These are phyloP conservation scores for Strix occidentalis DNA, from an alignment of 2,797 vertebrate genomes.

Conservation along the genomic window DNA sequence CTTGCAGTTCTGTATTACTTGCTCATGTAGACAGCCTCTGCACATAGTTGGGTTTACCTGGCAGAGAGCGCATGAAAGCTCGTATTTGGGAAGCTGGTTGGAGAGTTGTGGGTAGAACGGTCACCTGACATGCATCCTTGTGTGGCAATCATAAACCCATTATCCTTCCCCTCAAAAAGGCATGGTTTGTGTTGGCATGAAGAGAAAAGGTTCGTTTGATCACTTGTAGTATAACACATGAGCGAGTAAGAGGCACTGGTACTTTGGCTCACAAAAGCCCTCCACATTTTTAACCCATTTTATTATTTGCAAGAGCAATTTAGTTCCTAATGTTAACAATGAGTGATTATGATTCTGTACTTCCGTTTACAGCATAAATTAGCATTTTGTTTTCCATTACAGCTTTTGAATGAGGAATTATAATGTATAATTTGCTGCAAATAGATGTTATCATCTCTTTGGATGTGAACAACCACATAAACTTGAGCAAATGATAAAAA, in stretches of 20 bases:
- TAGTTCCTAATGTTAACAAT: conserved; percentile 81
- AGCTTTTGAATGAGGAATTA: conserved; percentile 82
- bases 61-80: background rate
- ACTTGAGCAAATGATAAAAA: conserved; percentile 83
- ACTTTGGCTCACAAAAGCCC: conserved; percentile 28
- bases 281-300: conserved; percentile 72
- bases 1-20: fast-evolving
- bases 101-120: background rate
- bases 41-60: fast-evolving
- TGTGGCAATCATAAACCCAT: background rate
- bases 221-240: background rate
- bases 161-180: background rate
- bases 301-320: conserved; percentile 78
- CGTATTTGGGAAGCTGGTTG: background rate
- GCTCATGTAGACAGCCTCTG: background rate
- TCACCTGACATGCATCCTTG: background rate
- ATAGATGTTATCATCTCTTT: conserved; percentile 84
- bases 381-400: conserved; percentile 84
- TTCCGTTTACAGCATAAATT: conserved; percentile 83
- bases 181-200: conserved; percentile 26
- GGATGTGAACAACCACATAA: conserved; percentile 79
- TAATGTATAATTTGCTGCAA: conserved; percentile 85
- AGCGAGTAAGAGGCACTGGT: conserved; percentile 13
- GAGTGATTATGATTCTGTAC: conserved; percentile 80
- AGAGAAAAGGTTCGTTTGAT: conserved; percentile 33